Evolutionary conservation across 2,113 vertebrate species (phyloP).

Genomic region (Limanda limanda): DNA sequence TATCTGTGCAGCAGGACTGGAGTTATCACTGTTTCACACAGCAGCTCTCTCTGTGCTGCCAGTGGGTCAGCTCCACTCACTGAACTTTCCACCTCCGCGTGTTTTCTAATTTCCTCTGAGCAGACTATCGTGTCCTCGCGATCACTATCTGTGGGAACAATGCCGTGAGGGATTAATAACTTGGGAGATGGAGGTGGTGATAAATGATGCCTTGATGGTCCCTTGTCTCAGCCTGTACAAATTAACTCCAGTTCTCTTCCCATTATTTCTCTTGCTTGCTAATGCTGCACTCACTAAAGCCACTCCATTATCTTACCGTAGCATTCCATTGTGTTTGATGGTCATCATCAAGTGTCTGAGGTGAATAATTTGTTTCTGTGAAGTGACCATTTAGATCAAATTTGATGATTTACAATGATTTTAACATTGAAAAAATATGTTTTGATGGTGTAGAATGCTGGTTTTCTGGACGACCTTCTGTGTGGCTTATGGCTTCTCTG

Average conservation of each 20-base stretch:
- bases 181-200: conserved; percentile 57
- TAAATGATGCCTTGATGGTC: conserved; percentile 54
- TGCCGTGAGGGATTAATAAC: conserved; percentile 63
- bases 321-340: conserved; percentile 32
- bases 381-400: conserved; percentile 45
- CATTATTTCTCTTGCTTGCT: conserved; percentile 33
- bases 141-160: conserved; percentile 61
- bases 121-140: conserved; percentile 36
- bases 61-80: conserved; percentile 36
- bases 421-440: conserved; percentile 18
- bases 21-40: conserved; percentile 15
- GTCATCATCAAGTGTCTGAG: conserved; percentile 14
- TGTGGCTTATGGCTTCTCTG: conserved; percentile 8
- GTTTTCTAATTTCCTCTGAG: conserved; percentile 70
- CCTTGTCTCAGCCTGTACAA: conserved; percentile 47
- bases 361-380: conserved; percentile 29
- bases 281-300: conserved; percentile 7
- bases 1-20: background rate
- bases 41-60: background rate
- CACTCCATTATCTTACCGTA: conserved; percentile 28
- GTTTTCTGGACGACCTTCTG: no score
- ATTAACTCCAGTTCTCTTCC: conserved; percentile 49
- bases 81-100: conserved; percentile 43
- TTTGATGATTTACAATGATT: conserved; percentile 35
- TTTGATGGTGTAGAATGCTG: background rate